Percentiles rank a stretch among this genome's conserved stretches.
phyloP scores from a whole-genome alignment of 2,888 invertebrate genomes.

The Ametastegia equiseti region DNA sequence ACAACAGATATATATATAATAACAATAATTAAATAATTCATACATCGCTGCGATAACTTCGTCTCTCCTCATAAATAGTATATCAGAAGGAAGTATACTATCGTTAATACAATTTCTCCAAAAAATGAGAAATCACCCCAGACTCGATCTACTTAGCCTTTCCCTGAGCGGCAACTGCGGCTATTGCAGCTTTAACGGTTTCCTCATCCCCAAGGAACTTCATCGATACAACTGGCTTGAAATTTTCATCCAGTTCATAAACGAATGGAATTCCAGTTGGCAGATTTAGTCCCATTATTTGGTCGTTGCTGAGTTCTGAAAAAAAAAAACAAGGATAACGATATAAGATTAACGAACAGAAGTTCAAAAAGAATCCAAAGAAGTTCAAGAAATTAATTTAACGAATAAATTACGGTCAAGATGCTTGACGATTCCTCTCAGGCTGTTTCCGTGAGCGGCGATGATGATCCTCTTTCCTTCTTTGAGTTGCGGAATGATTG shows the following conservation, averaged over 20 bases:
- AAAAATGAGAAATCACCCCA: background rate
- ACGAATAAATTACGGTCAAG: constrained; percentile 84
- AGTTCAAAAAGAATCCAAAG: background rate
- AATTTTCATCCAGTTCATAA: constrained; percentile 79
- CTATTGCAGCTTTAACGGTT: constrained; percentile 81
- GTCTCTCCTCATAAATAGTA: constrained; percentile 30
- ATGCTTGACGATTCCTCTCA: constrained; percentile 91
- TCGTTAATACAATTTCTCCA: constrained; percentile 4
- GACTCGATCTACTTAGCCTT: constrained; percentile 77
- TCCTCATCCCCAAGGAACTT: constrained; percentile 81
- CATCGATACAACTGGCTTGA: constrained; percentile 80
- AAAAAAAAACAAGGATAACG: constrained; percentile 40
- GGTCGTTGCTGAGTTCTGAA: constrained; percentile 78
- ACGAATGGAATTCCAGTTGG: constrained; percentile 83
- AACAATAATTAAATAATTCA: constrained; percentile 15
- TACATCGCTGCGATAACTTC: background rate
- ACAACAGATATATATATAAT: constrained; percentile 2
- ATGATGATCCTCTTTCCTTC: constrained; percentile 88
- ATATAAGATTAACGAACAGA: background rate
- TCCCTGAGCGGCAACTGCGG: constrained; percentile 80
- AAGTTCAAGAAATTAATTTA: constrained; percentile 15
- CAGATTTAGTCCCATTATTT: constrained; percentile 80
- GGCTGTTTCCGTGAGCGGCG: constrained; percentile 92
- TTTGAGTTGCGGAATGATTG: constrained; percentile 89
- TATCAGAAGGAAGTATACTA: constrained; percentile 30